Percentiles rank a stretch among this genome's conserved stretches.
These are phyloP conservation scores for Spea multiplicata DNA, from an alignment of 2,113 vertebrate species.

Conservation along the genomic window DNA sequence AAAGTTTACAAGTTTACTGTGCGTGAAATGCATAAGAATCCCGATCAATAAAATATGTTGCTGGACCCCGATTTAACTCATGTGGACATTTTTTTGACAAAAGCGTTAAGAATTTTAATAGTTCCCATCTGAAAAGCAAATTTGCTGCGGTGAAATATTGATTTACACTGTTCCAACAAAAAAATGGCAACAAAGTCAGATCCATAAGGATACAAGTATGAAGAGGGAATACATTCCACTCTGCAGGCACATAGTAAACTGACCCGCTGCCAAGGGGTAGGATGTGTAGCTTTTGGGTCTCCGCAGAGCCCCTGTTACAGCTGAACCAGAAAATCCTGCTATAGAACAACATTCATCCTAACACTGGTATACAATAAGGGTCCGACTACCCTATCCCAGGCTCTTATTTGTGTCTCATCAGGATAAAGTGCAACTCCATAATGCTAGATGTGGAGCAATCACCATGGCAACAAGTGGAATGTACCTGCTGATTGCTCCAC, in stretches of 20 bases:
- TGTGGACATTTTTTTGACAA: neutral
- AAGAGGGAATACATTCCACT: conserved; percentile 7
- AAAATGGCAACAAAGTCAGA: conserved; percentile 4
- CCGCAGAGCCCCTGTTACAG: neutral
- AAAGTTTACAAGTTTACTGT: neutral
- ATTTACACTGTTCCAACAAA: neutral
- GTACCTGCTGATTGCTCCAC: too few species aligned
- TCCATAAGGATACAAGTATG: neutral
- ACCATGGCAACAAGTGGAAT: too few species aligned
- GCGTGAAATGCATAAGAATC: neutral
- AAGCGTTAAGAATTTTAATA: conserved; percentile 9
- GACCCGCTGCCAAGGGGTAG: neutral
- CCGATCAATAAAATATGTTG: conserved; percentile 1
- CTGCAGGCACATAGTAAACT: conserved; percentile 24
- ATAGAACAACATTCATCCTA: too few species aligned
- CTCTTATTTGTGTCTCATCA: too few species aligned
- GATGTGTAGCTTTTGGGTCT: neutral
- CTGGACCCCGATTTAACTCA: neutral
- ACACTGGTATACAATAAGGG: too few species aligned
- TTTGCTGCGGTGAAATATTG: neutral
- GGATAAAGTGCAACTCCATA: too few species aligned
- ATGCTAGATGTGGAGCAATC: too few species aligned
- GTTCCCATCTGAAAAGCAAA: conserved; percentile 3
- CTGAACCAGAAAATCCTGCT: too few species aligned
- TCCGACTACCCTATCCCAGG: too few species aligned